phyloP scores from a whole-genome alignment of 1,140 invertebrate genomes.

The Druon quercuslanigerum region DNA sequence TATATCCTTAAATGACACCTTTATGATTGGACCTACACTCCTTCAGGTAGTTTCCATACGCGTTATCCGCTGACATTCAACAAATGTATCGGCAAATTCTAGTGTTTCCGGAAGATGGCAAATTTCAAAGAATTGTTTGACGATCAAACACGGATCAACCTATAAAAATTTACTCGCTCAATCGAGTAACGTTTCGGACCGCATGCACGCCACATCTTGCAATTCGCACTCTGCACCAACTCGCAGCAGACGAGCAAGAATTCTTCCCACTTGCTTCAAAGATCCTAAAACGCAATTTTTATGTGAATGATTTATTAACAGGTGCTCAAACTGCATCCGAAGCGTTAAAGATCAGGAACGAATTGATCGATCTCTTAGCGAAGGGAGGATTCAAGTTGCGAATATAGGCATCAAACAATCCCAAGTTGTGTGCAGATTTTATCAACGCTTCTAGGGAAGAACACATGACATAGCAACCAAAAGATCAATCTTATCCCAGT shows the following conservation, averaged over 20 bases:
- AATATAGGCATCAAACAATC: slow-evolving; percentile 29
- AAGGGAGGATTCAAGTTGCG: not conserved
- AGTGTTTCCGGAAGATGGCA: not conserved
- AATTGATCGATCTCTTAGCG: not conserved
- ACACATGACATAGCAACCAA: not conserved
- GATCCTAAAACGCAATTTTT: not conserved
- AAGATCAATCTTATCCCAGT: slow-evolving; percentile 35
- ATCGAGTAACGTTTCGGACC: slow-evolving; percentile 37
- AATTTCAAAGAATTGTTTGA: slow-evolving; percentile 32
- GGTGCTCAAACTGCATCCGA: not conserved
- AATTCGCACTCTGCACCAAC: not conserved
- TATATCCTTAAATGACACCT: not conserved
- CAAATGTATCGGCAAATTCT: slow-evolving; percentile 38
- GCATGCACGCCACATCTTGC: slow-evolving; percentile 19
- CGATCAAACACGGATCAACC: not conserved
- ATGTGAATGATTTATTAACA: not conserved
- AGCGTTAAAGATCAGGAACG: not conserved
- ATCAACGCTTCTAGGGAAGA: not conserved
- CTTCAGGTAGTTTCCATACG: not conserved
- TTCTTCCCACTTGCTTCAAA: not conserved
- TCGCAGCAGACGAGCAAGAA: not conserved
- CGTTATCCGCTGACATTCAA: not conserved
- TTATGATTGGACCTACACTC: not conserved
- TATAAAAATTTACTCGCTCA: slow-evolving; percentile 44
- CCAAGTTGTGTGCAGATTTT: not conserved